Conservation (phyloP, 2,113 vertebrate genomes). For the Podarcis raffonei region DNA sequence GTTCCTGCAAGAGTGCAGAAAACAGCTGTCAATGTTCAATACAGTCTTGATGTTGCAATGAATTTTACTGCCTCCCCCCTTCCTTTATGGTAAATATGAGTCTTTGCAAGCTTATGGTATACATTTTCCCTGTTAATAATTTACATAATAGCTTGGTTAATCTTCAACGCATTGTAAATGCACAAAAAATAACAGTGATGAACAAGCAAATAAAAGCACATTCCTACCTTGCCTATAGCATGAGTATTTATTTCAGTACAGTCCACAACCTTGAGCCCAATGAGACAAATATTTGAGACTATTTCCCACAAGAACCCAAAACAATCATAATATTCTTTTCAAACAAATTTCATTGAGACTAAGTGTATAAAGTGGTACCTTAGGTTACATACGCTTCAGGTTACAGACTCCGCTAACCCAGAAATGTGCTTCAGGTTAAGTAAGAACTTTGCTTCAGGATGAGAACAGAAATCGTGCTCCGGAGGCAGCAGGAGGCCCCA, state of each 20-base stretch:
- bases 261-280: neutral
- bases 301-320: neutral
- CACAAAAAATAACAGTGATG: slow-evolving; percentile 8
- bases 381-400: too few relatives aligned
- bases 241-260: neutral
- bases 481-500: too few relatives aligned
- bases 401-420: too few relatives aligned
- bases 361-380: neutral
- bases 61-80: slow-evolving; percentile 24
- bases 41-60: neutral
- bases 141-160: slow-evolving; percentile 35
- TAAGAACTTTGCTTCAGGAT: too few relatives aligned
- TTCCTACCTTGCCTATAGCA: neutral
- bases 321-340: rapidly evolving
- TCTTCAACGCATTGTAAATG: slow-evolving; percentile 18
- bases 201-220: neutral
- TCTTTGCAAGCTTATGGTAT: slow-evolving; percentile 21
- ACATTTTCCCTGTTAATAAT: slow-evolving; percentile 29
- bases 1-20: slow-evolving; percentile 26
- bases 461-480: too few relatives aligned
- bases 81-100: slow-evolving; percentile 1
- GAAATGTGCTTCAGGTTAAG: too few relatives aligned
- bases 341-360: neutral
- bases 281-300: neutral
- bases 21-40: slow-evolving; percentile 43